Percentiles rank a stretch among this genome's conserved stretches.
Conservation (phyloP, 2,113 vertebrate genomes). For the Lophius piscatorius region DNA sequence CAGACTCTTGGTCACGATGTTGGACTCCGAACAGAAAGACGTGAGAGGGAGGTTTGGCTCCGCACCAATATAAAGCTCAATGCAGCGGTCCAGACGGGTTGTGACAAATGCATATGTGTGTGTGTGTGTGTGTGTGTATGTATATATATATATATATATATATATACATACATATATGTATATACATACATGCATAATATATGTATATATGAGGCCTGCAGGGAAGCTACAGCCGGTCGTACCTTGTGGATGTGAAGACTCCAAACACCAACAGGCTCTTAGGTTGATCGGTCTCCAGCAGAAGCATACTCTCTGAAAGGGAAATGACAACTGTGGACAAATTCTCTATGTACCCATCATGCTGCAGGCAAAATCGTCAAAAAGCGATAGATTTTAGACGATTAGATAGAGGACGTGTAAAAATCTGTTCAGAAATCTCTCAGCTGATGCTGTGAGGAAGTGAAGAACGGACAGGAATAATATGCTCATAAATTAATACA, state of each 20-base stretch:
- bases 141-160: no score
- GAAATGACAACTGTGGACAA: conserved; percentile 39
- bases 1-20: no score
- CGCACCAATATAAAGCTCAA: no score
- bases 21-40: no score
- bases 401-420: no score
- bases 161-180: no score
- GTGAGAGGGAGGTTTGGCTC: no score
- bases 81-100: no score
- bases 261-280: conserved; percentile 92
- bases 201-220: conserved; percentile 33
- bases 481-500: conserved; percentile 3
- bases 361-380: conserved; percentile 6
- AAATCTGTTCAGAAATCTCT: no score
- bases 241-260: conserved; percentile 98
- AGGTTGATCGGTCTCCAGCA: conserved; percentile 93
- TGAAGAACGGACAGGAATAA: conserved; percentile 5
- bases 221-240: conserved; percentile 67
- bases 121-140: no score
- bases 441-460: conserved; percentile 11
- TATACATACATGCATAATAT: no score
- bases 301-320: conserved; percentile 93
- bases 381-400: conserved; percentile 4
- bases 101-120: no score
- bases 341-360: neutral